Percentiles rank a stretch among this genome's conserved stretches.
Evolutionary conservation across 2,797 vertebrate species (phyloP).

Genomic region (Tamandua tetradactyla): DNA sequence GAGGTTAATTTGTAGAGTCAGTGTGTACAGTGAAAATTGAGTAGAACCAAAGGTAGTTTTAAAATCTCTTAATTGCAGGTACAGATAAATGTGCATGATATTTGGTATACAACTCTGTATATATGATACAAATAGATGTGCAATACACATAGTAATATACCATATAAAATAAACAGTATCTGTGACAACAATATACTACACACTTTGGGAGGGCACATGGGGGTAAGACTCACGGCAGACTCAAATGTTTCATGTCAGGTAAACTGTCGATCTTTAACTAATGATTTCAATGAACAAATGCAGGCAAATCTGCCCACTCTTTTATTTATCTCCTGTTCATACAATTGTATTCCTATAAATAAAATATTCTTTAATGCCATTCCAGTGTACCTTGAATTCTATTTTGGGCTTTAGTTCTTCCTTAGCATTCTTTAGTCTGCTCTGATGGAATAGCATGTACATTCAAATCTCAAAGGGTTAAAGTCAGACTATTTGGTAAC

Average conservation of each 20-base stretch:
- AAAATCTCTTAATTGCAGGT: background rate
- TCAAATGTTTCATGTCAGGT: background rate
- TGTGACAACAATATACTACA: background rate
- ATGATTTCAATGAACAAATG: background rate
- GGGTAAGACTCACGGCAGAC: background rate
- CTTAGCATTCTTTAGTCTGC: background rate
- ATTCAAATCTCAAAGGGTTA: background rate
- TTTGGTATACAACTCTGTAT: background rate
- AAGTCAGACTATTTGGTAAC: background rate
- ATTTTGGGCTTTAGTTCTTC: background rate
- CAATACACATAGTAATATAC: background rate
- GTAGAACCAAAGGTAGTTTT: background rate
- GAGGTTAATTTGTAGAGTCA: conserved; percentile 14
- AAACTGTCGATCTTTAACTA: background rate
- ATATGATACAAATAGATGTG: background rate
- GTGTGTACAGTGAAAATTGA: background rate
- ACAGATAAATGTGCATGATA: background rate
- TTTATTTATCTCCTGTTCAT: background rate
- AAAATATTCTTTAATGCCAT: background rate
- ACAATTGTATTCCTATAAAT: background rate
- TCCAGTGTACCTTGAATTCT: background rate
- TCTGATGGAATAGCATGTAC: background rate
- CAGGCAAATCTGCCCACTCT: background rate
- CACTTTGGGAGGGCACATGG: background rate
- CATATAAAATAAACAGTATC: background rate